Evolutionary conservation across 2,113 vertebrate species (phyloP), one percentile per base, ranked within the genome.

Genomic region (Cyprinodon tularosa): DNA sequence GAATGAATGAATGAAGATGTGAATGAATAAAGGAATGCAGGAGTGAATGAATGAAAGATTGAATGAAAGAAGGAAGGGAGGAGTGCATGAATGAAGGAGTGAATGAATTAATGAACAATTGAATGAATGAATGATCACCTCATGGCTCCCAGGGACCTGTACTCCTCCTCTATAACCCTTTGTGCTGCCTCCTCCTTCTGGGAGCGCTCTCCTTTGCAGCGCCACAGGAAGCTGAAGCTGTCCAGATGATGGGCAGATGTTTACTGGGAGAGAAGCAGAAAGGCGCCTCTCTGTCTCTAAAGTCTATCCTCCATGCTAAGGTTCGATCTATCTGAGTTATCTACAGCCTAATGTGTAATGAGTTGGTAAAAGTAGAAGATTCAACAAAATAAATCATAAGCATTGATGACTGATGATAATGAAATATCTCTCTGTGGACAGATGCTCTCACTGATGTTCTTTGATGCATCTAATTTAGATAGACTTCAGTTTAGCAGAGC

Each of bases 151-250:
- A 88, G 73, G 1, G 65, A 61, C 38, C 47, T 77, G 78, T 76
- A 82, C 48, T 90, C 71, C 0, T 90, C 80, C 29, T 84, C 77
- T 20, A 90, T 71, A 29, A 86, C 80, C 71, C 74, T 82, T 37
- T 50, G 80, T 7, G 76, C 72, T 0, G 82, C 82, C 17, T 13
- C 67, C 59, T 86, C 84, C 1, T 29, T 73, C 0, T 71, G 66
- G 0, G 77, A 20, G 12, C 3, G 44, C 40, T 66, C 48, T 20
- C 72, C 82, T 50, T 14, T 13, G 68, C 74, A 40, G 14, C 40
- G 40, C 70, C 86, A 80, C 61, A 88, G 80, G 72, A 81, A 86
- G 4, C 5, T 68, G 53, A 86, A 75, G 40, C 88, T 74, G 68
- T 57, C 2, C 17, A 57, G 50, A 57, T 20, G n/a, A 8, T n/a